Conservation (phyloP, 2,888 invertebrate species). For the Drosophila conformis region DNA sequence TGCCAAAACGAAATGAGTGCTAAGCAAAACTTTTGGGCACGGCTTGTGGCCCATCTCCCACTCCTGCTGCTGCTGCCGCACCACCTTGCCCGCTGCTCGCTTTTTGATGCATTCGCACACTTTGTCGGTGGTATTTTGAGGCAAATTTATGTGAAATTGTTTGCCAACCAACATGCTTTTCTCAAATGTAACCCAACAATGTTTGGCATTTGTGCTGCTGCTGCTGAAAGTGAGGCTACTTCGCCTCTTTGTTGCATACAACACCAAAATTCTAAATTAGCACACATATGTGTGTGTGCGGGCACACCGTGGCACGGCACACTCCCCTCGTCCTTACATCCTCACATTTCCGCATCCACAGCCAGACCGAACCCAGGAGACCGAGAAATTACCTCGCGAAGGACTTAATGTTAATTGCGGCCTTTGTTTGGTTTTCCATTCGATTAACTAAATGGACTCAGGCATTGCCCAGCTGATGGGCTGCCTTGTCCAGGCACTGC, state of each 20-base stretch:
- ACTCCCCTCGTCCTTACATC: not conserved
- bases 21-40: conserved; percentile 52
- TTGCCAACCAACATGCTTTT: conserved; percentile 61
- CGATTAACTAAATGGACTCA: conserved; percentile 65
- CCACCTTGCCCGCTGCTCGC: conserved; percentile 21
- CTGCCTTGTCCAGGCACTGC: not conserved
- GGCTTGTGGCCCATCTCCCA: conserved; percentile 23
- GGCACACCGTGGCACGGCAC: not conserved
- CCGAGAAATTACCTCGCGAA: conserved; percentile 24
- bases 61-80: not conserved
- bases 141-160: conserved; percentile 73
- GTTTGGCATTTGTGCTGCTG: conserved; percentile 6
- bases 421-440: conserved; percentile 70
- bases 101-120: conserved; percentile 60
- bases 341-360: not conserved
- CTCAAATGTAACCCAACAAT: conserved; percentile 64
- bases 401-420: conserved; percentile 66
- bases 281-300: conserved; percentile 43
- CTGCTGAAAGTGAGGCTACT: conserved; percentile 8
- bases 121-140: conserved; percentile 63
- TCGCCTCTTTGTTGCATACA: conserved; percentile 18
- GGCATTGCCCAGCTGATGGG: conserved; percentile 1
- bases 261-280: conserved; percentile 52
- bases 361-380: not conserved
- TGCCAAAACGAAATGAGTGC: conserved; percentile 65